Percentiles rank a stretch among this genome's conserved stretches.
These are phyloP conservation scores for Branchipolynoe longqiensis DNA, from an alignment of 2,888 invertebrate species.

Conservation along the genomic window DNA sequence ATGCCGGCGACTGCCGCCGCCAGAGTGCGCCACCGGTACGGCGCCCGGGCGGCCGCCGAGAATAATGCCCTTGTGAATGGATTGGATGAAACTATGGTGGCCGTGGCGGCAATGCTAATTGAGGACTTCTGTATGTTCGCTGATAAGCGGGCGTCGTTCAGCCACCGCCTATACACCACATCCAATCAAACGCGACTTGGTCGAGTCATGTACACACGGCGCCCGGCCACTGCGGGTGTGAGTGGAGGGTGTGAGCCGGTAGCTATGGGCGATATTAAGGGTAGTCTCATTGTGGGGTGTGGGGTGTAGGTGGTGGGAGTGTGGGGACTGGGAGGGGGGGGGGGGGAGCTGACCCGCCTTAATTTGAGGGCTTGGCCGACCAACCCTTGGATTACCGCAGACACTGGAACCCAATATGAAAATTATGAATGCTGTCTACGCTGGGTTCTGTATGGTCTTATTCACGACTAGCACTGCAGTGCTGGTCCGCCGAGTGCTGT, in stretches of 20 bases:
- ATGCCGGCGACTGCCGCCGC: background rate
- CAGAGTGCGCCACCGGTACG: slow-evolving; percentile 20
- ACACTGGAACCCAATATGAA: background rate
- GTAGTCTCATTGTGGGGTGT: no score
- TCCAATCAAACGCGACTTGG: slow-evolving; percentile 21
- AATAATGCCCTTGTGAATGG: slow-evolving; percentile 51
- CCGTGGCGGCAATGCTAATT: slow-evolving; percentile 48
- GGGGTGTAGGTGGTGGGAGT: no score
- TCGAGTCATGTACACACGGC: no score
- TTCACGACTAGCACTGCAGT: background rate
- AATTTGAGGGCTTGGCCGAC: no score
- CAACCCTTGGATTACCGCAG: no score
- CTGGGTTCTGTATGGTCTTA: slow-evolving; percentile 9
- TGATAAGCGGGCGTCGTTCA: slow-evolving; percentile 51
- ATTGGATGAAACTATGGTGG: slow-evolving; percentile 35
- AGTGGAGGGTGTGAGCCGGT: no score
- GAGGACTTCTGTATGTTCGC: slow-evolving; percentile 39
- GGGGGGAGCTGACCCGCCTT: no score
- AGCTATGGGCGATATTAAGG: no score
- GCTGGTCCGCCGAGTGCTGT: background rate
- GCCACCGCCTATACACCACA: background rate
- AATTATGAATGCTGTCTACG: slow-evolving; percentile 14
- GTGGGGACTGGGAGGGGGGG: no score
- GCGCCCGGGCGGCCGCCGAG: background rate
- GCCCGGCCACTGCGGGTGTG: no score